Base-by-base conservation (phyloP, 2,113 vertebrate genomes). In the Colius striatus region DNA sequence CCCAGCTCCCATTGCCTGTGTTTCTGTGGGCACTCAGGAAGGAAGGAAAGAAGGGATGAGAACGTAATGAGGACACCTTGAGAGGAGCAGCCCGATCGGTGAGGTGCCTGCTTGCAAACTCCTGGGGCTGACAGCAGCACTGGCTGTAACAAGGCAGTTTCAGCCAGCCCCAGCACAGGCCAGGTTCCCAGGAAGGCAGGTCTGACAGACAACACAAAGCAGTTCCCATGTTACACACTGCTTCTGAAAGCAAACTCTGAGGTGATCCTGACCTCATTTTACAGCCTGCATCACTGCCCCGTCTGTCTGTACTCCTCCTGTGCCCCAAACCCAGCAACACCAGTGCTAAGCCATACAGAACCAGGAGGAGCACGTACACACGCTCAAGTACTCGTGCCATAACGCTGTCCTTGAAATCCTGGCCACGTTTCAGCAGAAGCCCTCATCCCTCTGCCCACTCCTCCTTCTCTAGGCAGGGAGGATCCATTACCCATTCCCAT, bases 51-150 rank as follows among this genome's bases (percentile, higher is more conserved):
- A 41, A 55, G 7, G 47, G 63, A 68, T 41, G 25, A 75, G 54
- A 62, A 4, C 27, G 8, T 6, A 16, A 47, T 14, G 7, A 17
- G 15, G 70, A 18, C 51, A 34, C 47, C 65, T 34, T 8, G 14
- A 4, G 4, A 26, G 55, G 41, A 58, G 65, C 8, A 19, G n/a
- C 10, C 20, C 2, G 9, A 12, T 0, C 5, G 45, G 22, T 13
- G 53, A 6, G 27, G 29, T 14, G 32, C 5, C 2, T 14, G 38
- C 53, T 23, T 11, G 43, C 18, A 30, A 30, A 54, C 38, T 8
- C 58, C 77, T n/a, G 21, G 43, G 67, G 32, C 38, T 8, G 50
- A 63, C 63, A 61, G 68, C 27, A 45, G n/a, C 66, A 13, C 47
- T 78, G 38, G 48, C 13, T 58, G 27, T 13, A 16, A 18, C 0